A percentile compares a stretch with the other conserved stretches of the same genome.
These are phyloP conservation scores for Furcifer pardalis DNA, from an alignment of 2,797 vertebrate species.

Conservation along the genomic window DNA sequence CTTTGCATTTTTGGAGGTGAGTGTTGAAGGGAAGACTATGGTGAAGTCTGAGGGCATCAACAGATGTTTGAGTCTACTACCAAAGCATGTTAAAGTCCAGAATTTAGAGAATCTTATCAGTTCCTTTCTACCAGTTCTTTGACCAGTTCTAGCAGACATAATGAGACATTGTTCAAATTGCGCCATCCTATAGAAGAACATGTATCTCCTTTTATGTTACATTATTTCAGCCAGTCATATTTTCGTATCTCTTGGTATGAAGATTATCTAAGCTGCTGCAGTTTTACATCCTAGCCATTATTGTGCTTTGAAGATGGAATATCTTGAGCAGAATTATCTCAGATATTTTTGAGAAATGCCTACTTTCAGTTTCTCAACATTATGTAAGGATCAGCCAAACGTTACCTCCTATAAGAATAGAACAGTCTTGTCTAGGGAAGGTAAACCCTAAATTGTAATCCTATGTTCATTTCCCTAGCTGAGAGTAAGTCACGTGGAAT, in stretches of 20 bases:
- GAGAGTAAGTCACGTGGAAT: not conserved
- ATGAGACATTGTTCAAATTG: not conserved
- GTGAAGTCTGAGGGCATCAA: not conserved
- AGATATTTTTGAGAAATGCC: not conserved
- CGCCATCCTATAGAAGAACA: not conserved
- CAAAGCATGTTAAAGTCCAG: not conserved
- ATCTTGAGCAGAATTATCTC: no score
- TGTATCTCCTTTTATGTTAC: not conserved
- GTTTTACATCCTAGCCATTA: not conserved
- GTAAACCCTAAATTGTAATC: not conserved
- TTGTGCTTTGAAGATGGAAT: not conserved
- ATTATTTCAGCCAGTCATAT: not conserved
- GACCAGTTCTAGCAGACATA: no score
- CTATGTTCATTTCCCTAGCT: not conserved
- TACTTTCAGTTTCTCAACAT: not conserved
- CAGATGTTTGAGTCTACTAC: not conserved
- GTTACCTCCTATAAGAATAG: not conserved
- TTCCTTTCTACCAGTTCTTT: not conserved
- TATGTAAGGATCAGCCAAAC: not conserved
- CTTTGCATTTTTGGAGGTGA: conserved; percentile 93
- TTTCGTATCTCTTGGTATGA: not conserved
- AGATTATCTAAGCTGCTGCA: not conserved
- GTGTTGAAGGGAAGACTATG: not conserved
- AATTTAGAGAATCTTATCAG: not conserved
- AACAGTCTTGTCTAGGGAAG: not conserved